Conservation (phyloP, 2,888 invertebrate genomes). For the Sarcophaga subvicina region DNA sequence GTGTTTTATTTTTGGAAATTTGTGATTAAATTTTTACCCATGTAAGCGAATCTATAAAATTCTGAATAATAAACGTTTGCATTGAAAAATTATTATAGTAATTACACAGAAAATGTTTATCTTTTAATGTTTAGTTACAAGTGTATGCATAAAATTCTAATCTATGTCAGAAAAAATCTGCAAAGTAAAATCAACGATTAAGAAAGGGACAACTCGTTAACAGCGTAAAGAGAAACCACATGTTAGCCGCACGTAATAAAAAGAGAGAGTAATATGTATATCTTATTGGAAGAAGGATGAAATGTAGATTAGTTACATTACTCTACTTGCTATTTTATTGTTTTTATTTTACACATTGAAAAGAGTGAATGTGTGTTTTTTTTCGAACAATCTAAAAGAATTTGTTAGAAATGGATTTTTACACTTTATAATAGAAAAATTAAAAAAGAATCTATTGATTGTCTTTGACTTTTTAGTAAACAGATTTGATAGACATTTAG, state of each 20-base stretch:
- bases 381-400: slow-evolving; percentile 49
- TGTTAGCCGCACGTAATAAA: slow-evolving; percentile 17
- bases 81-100: background rate
- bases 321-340: slow-evolving; percentile 61
- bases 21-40: slow-evolving; percentile 48
- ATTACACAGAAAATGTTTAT: slow-evolving; percentile 11
- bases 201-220: slow-evolving; percentile 36
- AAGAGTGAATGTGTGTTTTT: slow-evolving; percentile 49
- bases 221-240: background rate
- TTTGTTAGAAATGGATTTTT: slow-evolving; percentile 35
- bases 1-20: slow-evolving; percentile 50
- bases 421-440: background rate
- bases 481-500: slow-evolving; percentile 10
- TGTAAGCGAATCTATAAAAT: slow-evolving; percentile 53
- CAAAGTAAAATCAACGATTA: slow-evolving; percentile 54
- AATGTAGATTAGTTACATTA: slow-evolving; percentile 40
- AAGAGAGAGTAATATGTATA: slow-evolving; percentile 34
- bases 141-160: slow-evolving; percentile 56
- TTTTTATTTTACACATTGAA: slow-evolving; percentile 42
- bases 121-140: slow-evolving; percentile 19
- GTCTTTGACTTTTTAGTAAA: slow-evolving; percentile 37
- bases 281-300: slow-evolving; percentile 5
- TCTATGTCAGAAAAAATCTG: slow-evolving; percentile 65
- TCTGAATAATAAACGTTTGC: background rate
- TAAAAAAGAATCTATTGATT: slow-evolving; percentile 3